phyloP scores from a whole-genome alignment of 2,797 vertebrate species.

The Alcedo quadribrachys region DNA sequence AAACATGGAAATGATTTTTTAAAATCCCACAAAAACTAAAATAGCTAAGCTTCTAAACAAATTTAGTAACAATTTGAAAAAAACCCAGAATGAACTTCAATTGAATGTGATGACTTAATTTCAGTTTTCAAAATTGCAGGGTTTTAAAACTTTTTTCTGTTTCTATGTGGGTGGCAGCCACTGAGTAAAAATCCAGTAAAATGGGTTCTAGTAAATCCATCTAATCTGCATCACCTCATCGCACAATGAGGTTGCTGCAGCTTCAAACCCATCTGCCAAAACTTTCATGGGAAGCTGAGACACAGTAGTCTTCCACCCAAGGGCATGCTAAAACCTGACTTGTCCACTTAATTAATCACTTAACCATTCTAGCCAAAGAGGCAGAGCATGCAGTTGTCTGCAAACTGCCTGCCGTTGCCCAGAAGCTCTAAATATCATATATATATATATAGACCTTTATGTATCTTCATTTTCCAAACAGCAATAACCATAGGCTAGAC shows the following conservation, averaged over 20 bases:
- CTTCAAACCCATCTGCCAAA: constrained; percentile 36
- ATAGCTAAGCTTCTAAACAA: neutral
- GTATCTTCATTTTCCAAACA: constrained; percentile 48
- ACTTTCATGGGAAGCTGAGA: constrained; percentile 20
- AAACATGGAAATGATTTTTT: neutral
- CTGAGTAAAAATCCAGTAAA: constrained; percentile 28
- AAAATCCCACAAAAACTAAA: neutral
- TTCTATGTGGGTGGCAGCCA: neutral
- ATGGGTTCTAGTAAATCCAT: neutral
- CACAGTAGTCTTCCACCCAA: neutral
- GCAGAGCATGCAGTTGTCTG: constrained; percentile 34
- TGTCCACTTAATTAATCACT: constrained; percentile 68
- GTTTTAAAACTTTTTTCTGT: neutral
- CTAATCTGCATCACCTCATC: neutral
- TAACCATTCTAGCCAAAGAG: constrained; percentile 41
- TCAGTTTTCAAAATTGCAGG: constrained; percentile 15
- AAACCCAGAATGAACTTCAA: neutral
- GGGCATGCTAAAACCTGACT: constrained; percentile 2
- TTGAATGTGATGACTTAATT: neutral
- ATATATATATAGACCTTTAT: neutral
- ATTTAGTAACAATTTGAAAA: constrained; percentile 26
- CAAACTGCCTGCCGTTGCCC: constrained; percentile 1
- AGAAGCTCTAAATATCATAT: constrained; percentile 27
- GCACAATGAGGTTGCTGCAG: neutral
- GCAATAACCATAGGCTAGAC: constrained; percentile 4